Conservation (phyloP, 2,797 vertebrate species). For the Galago senegalensis region DNA sequence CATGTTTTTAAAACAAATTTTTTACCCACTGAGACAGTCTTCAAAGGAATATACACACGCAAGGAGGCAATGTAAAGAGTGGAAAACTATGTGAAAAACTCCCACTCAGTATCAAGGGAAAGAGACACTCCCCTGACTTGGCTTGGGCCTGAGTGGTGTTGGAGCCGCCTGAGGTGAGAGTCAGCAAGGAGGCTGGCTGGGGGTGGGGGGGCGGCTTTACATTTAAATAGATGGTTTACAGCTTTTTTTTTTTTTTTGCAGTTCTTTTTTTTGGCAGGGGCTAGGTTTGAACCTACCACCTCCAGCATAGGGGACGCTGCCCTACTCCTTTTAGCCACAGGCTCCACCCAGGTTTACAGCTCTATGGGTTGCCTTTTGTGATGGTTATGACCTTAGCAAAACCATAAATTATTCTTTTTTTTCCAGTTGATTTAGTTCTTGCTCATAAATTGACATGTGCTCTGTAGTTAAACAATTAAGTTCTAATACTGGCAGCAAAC, state of each 20-base stretch:
- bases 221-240: background rate
- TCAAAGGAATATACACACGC: slow-evolving; percentile 34
- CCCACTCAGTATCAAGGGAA: background rate
- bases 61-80: background rate
- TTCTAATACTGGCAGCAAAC: background rate
- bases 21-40: slow-evolving; percentile 20
- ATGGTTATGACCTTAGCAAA: background rate
- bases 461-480: background rate
- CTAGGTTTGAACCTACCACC: too few relatives aligned
- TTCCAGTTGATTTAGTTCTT: background rate
- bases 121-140: background rate
- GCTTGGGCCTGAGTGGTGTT: background rate
- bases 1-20: slow-evolving; percentile 56
- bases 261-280: too few relatives aligned
- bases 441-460: background rate
- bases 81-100: background rate
- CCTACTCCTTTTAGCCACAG: too few relatives aligned
- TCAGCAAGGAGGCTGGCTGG: background rate
- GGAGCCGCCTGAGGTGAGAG: background rate
- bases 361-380: background rate
- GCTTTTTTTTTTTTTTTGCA: background rate
- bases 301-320: too few relatives aligned
- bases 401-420: background rate
- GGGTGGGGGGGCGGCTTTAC: background rate
- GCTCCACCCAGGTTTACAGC: too few relatives aligned